These are phyloP conservation scores for Phodopus roborovskii DNA, from an alignment of 2,113 vertebrate genomes.

Conservation along the genomic window DNA sequence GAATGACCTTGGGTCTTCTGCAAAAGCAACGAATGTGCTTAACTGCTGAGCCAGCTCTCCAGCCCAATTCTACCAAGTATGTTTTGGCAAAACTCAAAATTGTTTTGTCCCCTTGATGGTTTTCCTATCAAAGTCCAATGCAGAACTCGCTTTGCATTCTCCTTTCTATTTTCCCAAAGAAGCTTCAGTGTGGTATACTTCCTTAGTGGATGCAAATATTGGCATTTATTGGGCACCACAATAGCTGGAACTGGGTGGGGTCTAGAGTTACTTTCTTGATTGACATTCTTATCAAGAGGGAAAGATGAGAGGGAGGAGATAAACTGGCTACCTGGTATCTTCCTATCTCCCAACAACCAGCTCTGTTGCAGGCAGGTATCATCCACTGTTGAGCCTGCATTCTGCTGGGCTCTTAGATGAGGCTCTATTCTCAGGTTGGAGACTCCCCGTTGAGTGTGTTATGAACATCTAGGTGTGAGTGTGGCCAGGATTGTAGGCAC, in stretches of 20 bases:
- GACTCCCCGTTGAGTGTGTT: background rate
- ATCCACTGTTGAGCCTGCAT: background rate
- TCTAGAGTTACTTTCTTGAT: background rate
- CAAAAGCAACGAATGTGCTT: background rate
- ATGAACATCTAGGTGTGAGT: background rate
- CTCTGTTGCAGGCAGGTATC: background rate
- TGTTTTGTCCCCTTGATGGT: background rate
- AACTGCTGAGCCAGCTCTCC: background rate
- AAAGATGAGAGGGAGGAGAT: background rate
- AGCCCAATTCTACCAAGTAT: background rate
- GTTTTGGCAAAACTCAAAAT: background rate
- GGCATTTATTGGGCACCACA: background rate
- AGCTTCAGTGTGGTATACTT: background rate
- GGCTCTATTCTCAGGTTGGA: background rate
- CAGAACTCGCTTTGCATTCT: background rate
- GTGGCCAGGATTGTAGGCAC: background rate
- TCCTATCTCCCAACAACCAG: background rate
- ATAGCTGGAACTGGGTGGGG: background rate
- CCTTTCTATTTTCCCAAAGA: constrained; percentile 45
- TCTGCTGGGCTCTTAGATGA: background rate
- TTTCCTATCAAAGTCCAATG: constrained; percentile 1
- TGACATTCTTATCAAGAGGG: background rate
- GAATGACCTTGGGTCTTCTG: background rate
- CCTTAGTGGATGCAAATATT: background rate
- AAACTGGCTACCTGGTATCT: background rate